Conservation (phyloP, 1,140 invertebrate species). For the Diabrotica undecimpunctata region DNA sequence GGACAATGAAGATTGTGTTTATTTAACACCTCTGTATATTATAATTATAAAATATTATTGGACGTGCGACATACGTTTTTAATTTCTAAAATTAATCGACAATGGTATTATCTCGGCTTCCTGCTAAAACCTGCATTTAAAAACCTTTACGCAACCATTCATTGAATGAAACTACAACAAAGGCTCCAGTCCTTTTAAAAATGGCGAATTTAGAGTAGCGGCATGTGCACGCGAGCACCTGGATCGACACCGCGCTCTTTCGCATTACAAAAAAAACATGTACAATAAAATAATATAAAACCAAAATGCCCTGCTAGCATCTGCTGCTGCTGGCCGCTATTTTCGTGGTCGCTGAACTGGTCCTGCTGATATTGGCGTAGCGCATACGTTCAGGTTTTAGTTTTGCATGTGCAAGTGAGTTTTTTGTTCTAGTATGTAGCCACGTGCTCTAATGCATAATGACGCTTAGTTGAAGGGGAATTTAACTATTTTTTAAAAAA, state of each 20-base stretch:
- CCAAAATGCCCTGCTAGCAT: conserved; percentile 17
- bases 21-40: no score
- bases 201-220: conserved; percentile 28
- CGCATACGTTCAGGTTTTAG: neutral
- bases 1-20: no score
- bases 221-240: conserved; percentile 24
- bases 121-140: no score
- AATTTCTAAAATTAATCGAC: no score
- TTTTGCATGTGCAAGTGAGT: neutral
- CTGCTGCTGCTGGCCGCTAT: conserved; percentile 21
- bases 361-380: conserved; percentile 9
- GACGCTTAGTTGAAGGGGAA: no score
- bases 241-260: conserved; percentile 16
- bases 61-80: no score
- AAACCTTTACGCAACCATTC: no score
- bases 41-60: no score
- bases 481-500: no score
- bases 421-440: no score
- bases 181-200: conserved; percentile 28
- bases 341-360: conserved; percentile 13
- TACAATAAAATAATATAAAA: conserved; percentile 15
- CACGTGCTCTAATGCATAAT: no score
- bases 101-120: no score
- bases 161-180: neutral
- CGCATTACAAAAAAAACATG: conserved; percentile 22